phyloP scores from a whole-genome alignment of 2,888 invertebrate species.

The Heliconius cydno region DNA sequence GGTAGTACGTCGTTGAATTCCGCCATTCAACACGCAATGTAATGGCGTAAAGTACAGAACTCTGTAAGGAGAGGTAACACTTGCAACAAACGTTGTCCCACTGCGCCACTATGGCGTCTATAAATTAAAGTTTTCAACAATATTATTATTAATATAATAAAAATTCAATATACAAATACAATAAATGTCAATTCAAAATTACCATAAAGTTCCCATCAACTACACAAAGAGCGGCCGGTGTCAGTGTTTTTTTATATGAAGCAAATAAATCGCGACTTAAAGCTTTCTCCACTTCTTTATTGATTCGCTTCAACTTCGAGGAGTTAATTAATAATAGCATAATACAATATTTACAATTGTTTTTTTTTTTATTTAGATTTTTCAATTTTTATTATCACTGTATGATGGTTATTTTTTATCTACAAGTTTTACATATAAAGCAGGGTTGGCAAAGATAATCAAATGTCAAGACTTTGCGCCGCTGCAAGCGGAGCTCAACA shows the following conservation, averaged over 20 bases:
- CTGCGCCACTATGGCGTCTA: not conserved
- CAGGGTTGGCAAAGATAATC: not conserved
- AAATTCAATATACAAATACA: not conserved
- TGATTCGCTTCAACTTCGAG: not conserved
- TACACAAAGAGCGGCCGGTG: not conserved
- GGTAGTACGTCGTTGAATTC: not conserved
- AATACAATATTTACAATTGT: not conserved
- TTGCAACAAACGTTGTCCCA: too few relatives aligned
- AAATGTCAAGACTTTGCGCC: not conserved
- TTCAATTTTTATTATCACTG: too few relatives aligned
- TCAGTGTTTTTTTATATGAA: conserved; percentile 4
- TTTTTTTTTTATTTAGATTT: too few relatives aligned
- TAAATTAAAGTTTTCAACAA: too few relatives aligned
- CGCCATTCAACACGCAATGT: not conserved
- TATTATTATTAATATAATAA: too few relatives aligned
- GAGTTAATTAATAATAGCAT: not conserved
- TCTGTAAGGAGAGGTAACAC: not conserved
- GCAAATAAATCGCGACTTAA: conserved; percentile 4
- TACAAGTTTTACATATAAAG: not conserved
- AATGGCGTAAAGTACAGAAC: not conserved
- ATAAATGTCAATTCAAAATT: not conserved
- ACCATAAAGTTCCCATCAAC: conserved; percentile 19
- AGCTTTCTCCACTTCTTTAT: conserved; percentile 19
- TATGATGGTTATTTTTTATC: too few relatives aligned
- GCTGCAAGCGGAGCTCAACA: not conserved